Evolutionary conservation across 2,797 vertebrate genomes (phyloP), one percentile per base, ranked within the genome.

Genomic region (Danio jaintianensis): DNA sequence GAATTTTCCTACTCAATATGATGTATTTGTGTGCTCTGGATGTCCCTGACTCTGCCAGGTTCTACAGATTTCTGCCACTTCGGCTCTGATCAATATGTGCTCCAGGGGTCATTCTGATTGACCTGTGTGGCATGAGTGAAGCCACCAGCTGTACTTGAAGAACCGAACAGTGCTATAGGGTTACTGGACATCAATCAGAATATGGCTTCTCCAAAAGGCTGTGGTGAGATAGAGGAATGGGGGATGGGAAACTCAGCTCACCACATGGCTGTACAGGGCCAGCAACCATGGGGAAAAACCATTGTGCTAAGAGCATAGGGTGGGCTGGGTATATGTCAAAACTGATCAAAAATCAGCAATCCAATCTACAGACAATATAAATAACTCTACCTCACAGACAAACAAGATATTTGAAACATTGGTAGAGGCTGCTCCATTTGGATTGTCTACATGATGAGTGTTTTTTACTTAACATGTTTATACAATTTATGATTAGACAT

Each of bases 171-270:
- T 86, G 90, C 91, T 93, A 91, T 92, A 91, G 87, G 88, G 89
- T 92, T 91, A 93, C 92, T 83, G 90, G 89, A 92, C 92, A 93
- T 94, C 92, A 94, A 92, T 93, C 91, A 94, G 90, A 85, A 89
- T 85, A 89, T 83, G 89, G 89, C 91, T 85, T 90, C 87, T 89
- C 85, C 81, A 79, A 84, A 89, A 88, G 88, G 89, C 88, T 87
- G 75, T 20, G 43, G 62, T 48, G 22, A 72, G 59, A 69, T 62
- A 40, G 56, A 72, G 42, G 8, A 63, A 87, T 78, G 83, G 50
- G 56, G 82, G 78, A 85, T 81, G 85, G 69, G 42, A 52, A 29
- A 36, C 29, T 20, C 56, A 56, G 71, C 50, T 69, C 53, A 75
- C 52, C 82, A 75, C 72, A 83, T 80, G 77, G 55, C 40, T 61